Percentiles rank a stretch among this genome's conserved stretches.
Conservation (phyloP, 1,140 invertebrate species). For the Nylanderia fulva region DNA sequence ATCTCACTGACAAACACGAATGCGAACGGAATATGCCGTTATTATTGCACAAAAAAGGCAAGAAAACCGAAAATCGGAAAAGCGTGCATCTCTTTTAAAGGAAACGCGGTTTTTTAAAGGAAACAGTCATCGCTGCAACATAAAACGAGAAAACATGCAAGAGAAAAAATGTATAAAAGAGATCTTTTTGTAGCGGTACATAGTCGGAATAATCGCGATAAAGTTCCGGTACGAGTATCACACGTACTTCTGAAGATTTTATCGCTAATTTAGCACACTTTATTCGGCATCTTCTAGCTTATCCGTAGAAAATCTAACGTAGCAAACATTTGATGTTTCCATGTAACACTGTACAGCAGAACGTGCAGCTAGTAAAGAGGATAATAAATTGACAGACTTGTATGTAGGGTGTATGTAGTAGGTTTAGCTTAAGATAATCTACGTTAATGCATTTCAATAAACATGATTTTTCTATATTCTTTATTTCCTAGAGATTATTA, state of each 20-base stretch:
- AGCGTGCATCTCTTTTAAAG: background rate
- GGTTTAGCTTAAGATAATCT: background rate
- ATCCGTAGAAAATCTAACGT: constrained; percentile 20
- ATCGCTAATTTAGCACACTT: constrained; percentile 36
- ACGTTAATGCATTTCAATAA: background rate
- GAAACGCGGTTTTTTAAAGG: background rate
- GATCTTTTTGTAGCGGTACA: background rate
- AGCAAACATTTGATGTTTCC: constrained; percentile 2
- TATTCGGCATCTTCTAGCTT: constrained; percentile 12
- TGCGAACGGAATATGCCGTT: background rate
- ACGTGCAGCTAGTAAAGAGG: background rate
- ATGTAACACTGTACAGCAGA: constrained; percentile 8
- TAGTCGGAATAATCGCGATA: constrained; percentile 1
- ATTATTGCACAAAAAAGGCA: background rate
- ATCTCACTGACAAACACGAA: background rate
- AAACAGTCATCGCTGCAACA: background rate
- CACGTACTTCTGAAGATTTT: constrained; percentile 22
- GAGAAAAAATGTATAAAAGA: background rate
- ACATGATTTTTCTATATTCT: background rate
- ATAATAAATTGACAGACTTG: constrained; percentile 22
- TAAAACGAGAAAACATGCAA: background rate
- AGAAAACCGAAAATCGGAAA: background rate
- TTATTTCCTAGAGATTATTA: background rate
- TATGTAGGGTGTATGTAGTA: background rate
- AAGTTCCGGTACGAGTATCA: constrained; percentile 12